Conservation (phyloP, 37 sponge, comb jelly and placozoan genomes). For the Ephydatia muelleri region DNA sequence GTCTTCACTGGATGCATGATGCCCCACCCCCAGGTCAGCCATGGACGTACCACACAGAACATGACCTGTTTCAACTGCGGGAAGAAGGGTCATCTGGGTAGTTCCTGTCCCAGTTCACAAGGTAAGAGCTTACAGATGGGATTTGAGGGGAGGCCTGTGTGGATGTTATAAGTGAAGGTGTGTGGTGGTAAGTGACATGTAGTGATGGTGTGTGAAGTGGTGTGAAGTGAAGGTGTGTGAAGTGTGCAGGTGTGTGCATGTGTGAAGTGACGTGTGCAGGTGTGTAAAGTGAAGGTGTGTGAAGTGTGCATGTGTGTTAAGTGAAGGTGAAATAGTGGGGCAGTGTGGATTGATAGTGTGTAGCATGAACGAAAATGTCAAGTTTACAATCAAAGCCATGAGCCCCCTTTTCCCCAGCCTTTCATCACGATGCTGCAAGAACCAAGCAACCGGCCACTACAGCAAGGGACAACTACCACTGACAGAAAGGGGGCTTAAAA, state of each 20-base stretch:
- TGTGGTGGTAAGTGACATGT: no score
- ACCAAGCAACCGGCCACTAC: neutral
- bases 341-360: no score
- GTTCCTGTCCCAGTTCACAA: conserved; percentile 30
- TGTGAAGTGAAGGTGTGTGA: no score
- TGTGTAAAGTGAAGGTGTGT: no score
- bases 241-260: no score
- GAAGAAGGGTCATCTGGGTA: conserved; percentile 63
- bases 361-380: no score
- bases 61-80: conserved; percentile 77
- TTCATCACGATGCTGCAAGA: neutral
- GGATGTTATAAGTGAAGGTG: neutral
- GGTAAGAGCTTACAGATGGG: no score
- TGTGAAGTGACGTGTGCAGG: no score
- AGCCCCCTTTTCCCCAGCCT: neutral
- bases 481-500: neutral
- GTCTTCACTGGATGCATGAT: neutral
- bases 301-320: no score
- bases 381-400: neutral
- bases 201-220: no score
- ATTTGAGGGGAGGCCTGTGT: neutral
- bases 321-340: no score
- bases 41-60: neutral
- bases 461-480: neutral
- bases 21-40: neutral